phyloP scores from a whole-genome alignment of 1,140 invertebrate genomes.

The Drosophila persimilis region DNA sequence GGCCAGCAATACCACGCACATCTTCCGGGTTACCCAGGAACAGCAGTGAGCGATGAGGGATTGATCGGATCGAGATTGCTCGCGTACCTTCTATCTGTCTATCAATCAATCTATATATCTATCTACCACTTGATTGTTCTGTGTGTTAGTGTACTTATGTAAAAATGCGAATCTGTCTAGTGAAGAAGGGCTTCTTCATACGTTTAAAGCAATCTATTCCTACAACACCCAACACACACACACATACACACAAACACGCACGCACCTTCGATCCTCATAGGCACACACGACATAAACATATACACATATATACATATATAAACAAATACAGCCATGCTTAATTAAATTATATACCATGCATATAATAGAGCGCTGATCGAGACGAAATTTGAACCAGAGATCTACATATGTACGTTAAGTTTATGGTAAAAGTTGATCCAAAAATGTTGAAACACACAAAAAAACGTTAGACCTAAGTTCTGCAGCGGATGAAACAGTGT shows the following conservation, averaged over 20 bases:
- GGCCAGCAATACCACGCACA: conserved; percentile 75
- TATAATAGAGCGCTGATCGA: conserved; percentile 53
- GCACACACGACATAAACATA: conserved; percentile 28
- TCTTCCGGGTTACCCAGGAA: conserved; percentile 76
- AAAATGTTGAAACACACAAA: conserved; percentile 65
- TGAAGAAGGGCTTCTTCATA: conserved; percentile 35
- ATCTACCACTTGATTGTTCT: conserved; percentile 53
- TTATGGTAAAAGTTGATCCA: conserved; percentile 73
- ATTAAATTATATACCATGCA: conserved; percentile 71
- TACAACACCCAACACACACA: conserved; percentile 23
- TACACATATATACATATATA: conserved; percentile 21
- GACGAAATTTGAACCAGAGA: conserved; percentile 57
- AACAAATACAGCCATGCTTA: conserved; percentile 46
- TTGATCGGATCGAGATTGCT: conserved; percentile 10
- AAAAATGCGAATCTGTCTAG: conserved; percentile 52
- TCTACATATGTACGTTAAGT: conserved; percentile 68
- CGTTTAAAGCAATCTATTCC: conserved; percentile 38
- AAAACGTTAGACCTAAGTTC: conserved; percentile 64
- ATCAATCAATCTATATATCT: conserved; percentile 26
- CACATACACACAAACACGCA: conserved; percentile 15
- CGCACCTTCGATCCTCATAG: conserved; percentile 32
- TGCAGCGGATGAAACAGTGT: conserved; percentile 57
- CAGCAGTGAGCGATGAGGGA: conserved; percentile 49
- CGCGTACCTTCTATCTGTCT: conserved; percentile 20
- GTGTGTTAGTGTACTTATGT: conserved; percentile 79